Conservation (phyloP, 2,888 invertebrate genomes). For the Macaria notata region DNA sequence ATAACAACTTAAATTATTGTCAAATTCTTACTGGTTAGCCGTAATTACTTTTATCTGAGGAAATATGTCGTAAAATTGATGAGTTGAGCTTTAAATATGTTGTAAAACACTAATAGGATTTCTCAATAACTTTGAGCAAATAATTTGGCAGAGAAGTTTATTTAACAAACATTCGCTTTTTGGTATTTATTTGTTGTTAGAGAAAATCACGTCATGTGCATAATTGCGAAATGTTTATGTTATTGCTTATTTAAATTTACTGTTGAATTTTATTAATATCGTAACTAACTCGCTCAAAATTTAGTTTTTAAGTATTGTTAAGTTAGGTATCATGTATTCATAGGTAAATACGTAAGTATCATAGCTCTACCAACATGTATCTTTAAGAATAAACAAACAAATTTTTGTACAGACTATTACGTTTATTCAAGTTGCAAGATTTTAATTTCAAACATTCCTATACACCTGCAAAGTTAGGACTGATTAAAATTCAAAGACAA, state of each 20-base stretch:
- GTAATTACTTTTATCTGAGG: conserved; percentile 13
- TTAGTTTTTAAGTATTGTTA: too few species aligned
- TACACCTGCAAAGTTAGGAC: too few species aligned
- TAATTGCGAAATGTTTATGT: conserved; percentile 9
- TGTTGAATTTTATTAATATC: not conserved
- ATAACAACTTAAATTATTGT: too few species aligned
- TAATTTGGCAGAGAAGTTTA: conserved; percentile 15
- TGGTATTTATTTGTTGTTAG: not conserved
- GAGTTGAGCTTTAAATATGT: conserved; percentile 18
- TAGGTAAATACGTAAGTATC: too few species aligned
- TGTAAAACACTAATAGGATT: conserved; percentile 23
- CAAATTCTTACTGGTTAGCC: conserved; percentile 1
- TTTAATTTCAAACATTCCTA: too few species aligned
- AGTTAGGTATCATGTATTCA: too few species aligned
- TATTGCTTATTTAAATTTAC: conserved; percentile 3
- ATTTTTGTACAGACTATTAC: too few species aligned
- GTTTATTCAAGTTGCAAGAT: too few species aligned
- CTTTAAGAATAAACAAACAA: too few species aligned
- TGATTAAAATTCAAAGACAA: too few species aligned
- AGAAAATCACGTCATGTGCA: conserved; percentile 6
- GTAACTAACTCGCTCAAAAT: too few species aligned
- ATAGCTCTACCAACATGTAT: too few species aligned
- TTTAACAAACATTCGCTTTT: conserved; percentile 14
- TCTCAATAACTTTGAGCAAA: conserved; percentile 14
- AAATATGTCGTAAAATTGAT: conserved; percentile 25